Conservation (phyloP, 2,797 vertebrate species). For the Margarornis squamiger region DNA sequence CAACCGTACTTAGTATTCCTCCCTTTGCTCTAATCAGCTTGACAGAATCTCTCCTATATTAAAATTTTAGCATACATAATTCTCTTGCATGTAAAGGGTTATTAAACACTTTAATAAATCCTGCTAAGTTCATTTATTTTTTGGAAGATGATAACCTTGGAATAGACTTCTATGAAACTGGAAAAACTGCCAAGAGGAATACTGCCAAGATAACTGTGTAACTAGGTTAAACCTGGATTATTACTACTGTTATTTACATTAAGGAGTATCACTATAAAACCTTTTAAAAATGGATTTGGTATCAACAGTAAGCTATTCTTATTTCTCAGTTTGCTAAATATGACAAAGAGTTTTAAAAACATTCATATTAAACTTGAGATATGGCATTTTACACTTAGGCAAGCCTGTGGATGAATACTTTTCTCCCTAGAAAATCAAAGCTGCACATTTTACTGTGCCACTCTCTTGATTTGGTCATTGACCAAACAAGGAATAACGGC, state of each 20-base stretch:
- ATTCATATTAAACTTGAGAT: not conserved
- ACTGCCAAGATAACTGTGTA: constrained; percentile 46
- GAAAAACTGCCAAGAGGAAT: constrained; percentile 48
- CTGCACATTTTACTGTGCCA: not conserved
- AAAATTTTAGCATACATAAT: constrained; percentile 1
- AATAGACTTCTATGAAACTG: constrained; percentile 28
- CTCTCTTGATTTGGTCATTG: not conserved
- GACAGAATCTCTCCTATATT: constrained; percentile 15
- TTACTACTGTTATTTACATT: constrained; percentile 45
- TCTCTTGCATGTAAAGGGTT: constrained; percentile 34
- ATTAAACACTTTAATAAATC: constrained; percentile 49
- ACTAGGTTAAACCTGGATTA: constrained; percentile 62
- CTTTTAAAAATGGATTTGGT: not conserved
- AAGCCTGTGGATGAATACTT: not conserved
- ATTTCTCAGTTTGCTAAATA: constrained; percentile 2
- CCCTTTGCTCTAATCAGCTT: constrained; percentile 38
- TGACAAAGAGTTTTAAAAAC: not conserved
- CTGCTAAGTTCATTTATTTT: constrained; percentile 56
- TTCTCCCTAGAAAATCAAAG: not conserved
- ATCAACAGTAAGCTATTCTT: not conserved
- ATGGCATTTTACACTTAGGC: not conserved
- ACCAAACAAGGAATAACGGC: not conserved
- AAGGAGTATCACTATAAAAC: not conserved
- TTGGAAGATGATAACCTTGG: constrained; percentile 49
- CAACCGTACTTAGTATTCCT: not conserved